Evolutionary conservation across 2,888 invertebrate genomes (phyloP).

Genomic region (Pheosia gnoma): DNA sequence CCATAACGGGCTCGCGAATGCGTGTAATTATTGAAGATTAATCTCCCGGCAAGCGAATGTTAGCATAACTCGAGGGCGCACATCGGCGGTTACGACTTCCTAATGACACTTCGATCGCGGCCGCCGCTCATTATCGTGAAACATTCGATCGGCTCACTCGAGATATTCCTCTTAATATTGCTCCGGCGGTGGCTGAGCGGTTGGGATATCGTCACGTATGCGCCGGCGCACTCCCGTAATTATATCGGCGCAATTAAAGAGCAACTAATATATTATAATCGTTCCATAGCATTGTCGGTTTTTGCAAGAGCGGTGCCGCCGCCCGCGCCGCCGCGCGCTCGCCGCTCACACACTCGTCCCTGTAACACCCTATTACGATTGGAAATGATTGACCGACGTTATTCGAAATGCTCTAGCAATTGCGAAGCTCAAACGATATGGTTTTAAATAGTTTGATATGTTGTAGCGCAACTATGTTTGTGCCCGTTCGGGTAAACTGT

Average conservation of each 20-base stretch:
- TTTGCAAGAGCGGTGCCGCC: conserved; percentile 69
- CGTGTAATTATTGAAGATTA: conserved; percentile 73
- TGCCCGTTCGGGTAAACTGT: not conserved
- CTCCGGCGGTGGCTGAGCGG: conserved; percentile 66
- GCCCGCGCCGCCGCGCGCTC: conserved; percentile 65
- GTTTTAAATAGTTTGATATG: conserved; percentile 4
- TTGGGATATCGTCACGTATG: conserved; percentile 82
- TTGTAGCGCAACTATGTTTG: not conserved
- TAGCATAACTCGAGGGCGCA: conserved; percentile 76
- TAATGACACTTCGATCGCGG: conserved; percentile 82
- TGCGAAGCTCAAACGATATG: conserved; percentile 26
- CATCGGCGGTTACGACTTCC: conserved; percentile 79
- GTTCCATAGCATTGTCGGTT: conserved; percentile 76
- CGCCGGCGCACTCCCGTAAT: conserved; percentile 72
- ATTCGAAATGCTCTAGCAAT: conserved; percentile 57
- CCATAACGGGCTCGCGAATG: conserved; percentile 48
- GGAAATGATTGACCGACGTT: conserved; percentile 56
- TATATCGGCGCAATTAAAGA: conserved; percentile 82
- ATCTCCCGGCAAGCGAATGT: conserved; percentile 66
- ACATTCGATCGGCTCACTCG: conserved; percentile 77
- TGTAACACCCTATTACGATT: conserved; percentile 64
- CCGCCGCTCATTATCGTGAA: conserved; percentile 79
- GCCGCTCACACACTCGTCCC: conserved; percentile 61
- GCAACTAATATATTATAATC: conserved; percentile 84
- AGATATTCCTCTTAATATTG: conserved; percentile 82